These are phyloP conservation scores for Drosophila melanogaster DNA, from an alignment of 1,140 invertebrate species.

Conservation along the genomic window DNA sequence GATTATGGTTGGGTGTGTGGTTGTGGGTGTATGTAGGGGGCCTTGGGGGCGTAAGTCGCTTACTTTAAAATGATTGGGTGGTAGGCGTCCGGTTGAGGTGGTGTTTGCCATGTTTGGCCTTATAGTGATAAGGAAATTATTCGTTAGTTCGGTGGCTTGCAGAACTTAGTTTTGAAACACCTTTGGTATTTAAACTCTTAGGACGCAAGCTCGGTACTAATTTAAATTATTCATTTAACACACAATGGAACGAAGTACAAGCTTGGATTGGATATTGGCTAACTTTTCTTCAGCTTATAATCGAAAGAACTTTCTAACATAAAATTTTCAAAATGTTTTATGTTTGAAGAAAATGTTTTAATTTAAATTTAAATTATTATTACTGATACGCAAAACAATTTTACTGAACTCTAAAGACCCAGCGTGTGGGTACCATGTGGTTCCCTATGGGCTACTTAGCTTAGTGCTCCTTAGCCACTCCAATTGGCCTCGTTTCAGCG, in stretches of 20 bases:
- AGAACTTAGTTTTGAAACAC: conserved; percentile 4
- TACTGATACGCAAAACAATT: too few relatives aligned
- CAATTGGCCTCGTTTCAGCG: conserved; percentile 52
- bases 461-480: conserved; percentile 10
- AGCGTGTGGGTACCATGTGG: neutral
- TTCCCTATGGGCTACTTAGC: neutral
- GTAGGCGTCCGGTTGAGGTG: conserved; percentile 5
- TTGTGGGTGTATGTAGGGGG: neutral
- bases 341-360: too few relatives aligned
- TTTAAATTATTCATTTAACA: too few relatives aligned
- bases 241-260: too few relatives aligned
- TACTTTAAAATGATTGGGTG: conserved; percentile 39
- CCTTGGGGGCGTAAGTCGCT: neutral
- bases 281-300: too few relatives aligned
- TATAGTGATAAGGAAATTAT: conserved; percentile 2
- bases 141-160: neutral
- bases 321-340: too few relatives aligned
- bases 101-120: conserved; percentile 7
- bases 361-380: too few relatives aligned
- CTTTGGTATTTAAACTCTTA: too few relatives aligned
- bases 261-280: too few relatives aligned
- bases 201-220: neutral
- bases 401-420: neutral
- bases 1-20: conserved; percentile 2
- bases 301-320: too few relatives aligned